A percentile compares a stretch with the other conserved stretches of the same genome.
Conservation (phyloP, 2,113 vertebrate genomes). For the Sciurus niger region DNA sequence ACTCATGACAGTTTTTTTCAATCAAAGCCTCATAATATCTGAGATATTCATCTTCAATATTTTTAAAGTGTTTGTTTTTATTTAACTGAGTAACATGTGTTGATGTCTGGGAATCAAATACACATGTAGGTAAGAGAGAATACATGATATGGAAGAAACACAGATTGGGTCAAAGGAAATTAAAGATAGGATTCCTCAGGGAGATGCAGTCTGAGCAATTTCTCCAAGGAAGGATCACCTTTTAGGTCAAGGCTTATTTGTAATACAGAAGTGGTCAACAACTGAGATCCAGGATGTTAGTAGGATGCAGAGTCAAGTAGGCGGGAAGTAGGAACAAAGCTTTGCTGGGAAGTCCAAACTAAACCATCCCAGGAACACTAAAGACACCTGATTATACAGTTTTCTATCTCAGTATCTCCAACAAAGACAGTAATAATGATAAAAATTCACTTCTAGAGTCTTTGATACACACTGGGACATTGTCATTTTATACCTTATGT, state of each 20-base stretch:
- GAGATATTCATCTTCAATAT: neutral
- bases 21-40: neutral
- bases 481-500: neutral
- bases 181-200: neutral
- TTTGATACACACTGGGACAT: neutral
- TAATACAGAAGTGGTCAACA: neutral
- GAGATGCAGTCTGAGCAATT: neutral
- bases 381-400: too few species aligned
- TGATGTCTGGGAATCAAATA: neutral
- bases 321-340: neutral
- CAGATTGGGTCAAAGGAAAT: neutral
- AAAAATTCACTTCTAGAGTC: neutral
- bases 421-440: neutral
- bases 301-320: neutral
- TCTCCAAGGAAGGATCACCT: neutral
- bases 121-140: neutral
- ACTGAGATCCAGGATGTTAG: neutral
- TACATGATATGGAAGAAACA: neutral
- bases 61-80: neutral
- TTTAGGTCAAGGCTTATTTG: neutral
- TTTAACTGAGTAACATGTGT: neutral
- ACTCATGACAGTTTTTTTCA: neutral
- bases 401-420: neutral
- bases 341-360: neutral
- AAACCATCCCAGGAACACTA: neutral